Evolutionary conservation across 2,888 invertebrate species (phyloP).

Genomic region (Diarsia mendica): DNA sequence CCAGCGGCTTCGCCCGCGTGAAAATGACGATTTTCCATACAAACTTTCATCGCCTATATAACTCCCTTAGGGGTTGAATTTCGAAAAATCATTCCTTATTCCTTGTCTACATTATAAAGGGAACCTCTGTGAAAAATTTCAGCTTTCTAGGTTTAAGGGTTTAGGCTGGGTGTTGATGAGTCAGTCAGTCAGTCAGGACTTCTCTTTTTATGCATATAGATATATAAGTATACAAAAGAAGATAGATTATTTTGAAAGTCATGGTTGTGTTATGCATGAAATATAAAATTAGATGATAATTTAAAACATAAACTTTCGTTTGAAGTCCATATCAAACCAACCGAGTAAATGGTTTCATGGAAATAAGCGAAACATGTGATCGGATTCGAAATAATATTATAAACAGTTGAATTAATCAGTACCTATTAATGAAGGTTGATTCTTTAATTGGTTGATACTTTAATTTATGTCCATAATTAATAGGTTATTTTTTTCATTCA

Average conservation of each 20-base stretch:
- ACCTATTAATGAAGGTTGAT: neutral
- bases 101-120: too few species aligned
- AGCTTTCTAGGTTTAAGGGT: too few species aligned
- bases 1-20: too few species aligned
- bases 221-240: too few species aligned
- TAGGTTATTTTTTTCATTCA: neutral
- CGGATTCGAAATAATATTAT: neutral
- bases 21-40: too few species aligned
- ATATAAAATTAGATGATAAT: neutral
- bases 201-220: too few species aligned
- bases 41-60: too few species aligned
- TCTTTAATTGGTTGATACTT: conserved; percentile 5
- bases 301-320: neutral
- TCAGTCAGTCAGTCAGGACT: too few species aligned
- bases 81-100: too few species aligned
- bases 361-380: neutral
- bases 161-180: too few species aligned
- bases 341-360: neutral
- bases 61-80: too few species aligned
- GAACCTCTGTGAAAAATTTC: too few species aligned
- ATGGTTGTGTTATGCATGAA: neutral
- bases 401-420: neutral
- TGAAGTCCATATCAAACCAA: conserved; percentile 2
- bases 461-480: neutral
- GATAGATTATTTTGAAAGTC: neutral